Evolutionary conservation across 2,797 vertebrate genomes (phyloP).

Genomic region (Leucoraja ocellata): DNA sequence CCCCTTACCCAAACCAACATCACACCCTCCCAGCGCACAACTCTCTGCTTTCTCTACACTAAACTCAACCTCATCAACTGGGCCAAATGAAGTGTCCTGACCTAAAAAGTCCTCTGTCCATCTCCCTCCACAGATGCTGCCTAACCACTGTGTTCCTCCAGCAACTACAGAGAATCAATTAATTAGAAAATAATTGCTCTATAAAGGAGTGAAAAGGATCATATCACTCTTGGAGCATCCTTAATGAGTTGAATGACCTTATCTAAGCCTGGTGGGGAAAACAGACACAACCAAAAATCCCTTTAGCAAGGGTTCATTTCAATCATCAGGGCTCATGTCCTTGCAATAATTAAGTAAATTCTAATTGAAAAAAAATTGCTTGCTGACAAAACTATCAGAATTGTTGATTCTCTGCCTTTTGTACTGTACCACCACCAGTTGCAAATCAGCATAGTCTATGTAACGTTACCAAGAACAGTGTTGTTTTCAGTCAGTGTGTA

Average conservation of each 20-base stretch:
- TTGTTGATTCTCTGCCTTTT: background rate
- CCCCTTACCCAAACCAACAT: too few relatives aligned
- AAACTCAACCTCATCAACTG: too few relatives aligned
- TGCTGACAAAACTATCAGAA: background rate
- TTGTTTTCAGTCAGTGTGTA: background rate
- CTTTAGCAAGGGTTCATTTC: background rate
- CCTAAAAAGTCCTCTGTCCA: too few relatives aligned
- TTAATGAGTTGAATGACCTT: background rate
- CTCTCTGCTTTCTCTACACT: too few relatives aligned
- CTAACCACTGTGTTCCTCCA: too few relatives aligned
- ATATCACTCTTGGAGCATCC: background rate
- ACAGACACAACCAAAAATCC: background rate
- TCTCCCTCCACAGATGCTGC: too few relatives aligned
- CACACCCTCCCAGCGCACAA: too few relatives aligned
- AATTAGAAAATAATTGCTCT: background rate
- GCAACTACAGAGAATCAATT: background rate
- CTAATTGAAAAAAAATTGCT: background rate
- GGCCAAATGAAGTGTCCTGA: too few relatives aligned
- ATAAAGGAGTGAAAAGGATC: background rate
- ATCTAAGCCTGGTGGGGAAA: background rate
- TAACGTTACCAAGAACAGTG: background rate
- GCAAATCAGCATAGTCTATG: background rate
- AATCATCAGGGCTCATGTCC: background rate
- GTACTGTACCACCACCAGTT: background rate
- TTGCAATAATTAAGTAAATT: background rate